These are phyloP conservation scores for Andrena bicolor DNA, from an alignment of 2,888 invertebrate genomes.

Conservation along the genomic window DNA sequence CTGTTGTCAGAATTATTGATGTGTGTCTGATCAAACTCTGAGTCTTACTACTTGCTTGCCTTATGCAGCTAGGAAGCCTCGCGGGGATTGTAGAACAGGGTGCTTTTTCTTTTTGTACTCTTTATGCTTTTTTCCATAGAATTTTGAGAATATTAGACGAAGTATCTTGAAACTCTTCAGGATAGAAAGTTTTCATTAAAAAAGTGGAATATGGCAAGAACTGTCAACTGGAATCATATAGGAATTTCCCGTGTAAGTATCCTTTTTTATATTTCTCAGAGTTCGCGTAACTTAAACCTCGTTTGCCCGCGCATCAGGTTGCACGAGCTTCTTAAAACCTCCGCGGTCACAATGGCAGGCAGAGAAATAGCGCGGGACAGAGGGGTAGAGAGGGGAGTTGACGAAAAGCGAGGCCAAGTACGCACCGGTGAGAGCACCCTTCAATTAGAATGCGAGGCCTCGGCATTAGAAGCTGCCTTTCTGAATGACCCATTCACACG, in stretches of 20 bases:
- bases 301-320: background rate
- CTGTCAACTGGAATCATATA: too few species aligned
- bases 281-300: background rate
- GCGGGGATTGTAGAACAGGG: background rate
- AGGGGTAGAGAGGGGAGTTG: background rate
- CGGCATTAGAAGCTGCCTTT: constrained; percentile 13
- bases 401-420: constrained; percentile 46
- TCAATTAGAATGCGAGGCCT: constrained; percentile 52
- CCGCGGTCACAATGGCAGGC: background rate
- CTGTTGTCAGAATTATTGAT: background rate
- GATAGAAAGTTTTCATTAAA: too few species aligned
- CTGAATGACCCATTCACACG: constrained; percentile 47
- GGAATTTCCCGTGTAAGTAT: too few species aligned
- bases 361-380: background rate
- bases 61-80: background rate
- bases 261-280: too few species aligned
- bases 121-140: background rate
- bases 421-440: constrained; percentile 32
- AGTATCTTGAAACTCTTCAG: too few species aligned
- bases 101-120: background rate
- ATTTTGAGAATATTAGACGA: background rate
- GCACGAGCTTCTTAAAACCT: background rate
- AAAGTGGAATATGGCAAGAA: too few species aligned
- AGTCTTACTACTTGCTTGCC: background rate
- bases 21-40: background rate